Percentiles rank a stretch among this genome's conserved stretches.
Evolutionary conservation across 2,797 vertebrate species (phyloP).

Genomic region (Amblyopsis hoosieri): DNA sequence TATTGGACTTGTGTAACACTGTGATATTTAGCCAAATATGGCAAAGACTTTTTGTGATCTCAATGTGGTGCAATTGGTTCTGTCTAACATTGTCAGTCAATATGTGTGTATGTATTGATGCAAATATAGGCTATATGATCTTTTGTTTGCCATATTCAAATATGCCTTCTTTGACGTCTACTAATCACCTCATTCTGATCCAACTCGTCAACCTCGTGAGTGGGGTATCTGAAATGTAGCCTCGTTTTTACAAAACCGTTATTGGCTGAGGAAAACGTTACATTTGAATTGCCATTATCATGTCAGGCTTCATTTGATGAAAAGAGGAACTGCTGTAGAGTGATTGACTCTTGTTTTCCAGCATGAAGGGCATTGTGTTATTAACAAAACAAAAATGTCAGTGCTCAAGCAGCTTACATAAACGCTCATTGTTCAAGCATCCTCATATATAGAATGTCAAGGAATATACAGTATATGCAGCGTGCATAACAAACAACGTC

Average conservation of each 20-base stretch:
- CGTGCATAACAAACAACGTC: conserved; percentile 15
- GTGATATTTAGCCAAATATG: conserved; percentile 67
- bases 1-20: conserved; percentile 74
- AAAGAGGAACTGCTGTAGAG: conserved; percentile 17
- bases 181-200: conserved; percentile 55
- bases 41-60: conserved; percentile 66
- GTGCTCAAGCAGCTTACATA: neutral
- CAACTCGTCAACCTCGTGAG: conserved; percentile 47
- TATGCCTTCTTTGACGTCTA: conserved; percentile 45
- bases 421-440: conserved; percentile 4
- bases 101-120: conserved; percentile 63
- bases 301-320: conserved; percentile 34
- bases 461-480: neutral
- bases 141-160: conserved; percentile 42
- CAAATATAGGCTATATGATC: conserved; percentile 54
- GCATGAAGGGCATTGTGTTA: neutral
- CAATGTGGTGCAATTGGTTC: conserved; percentile 66
- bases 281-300: conserved; percentile 41
- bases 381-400: neutral
- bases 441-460: neutral
- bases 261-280: conserved; percentile 35
- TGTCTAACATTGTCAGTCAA: conserved; percentile 55
- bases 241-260: neutral
- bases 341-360: conserved; percentile 22
- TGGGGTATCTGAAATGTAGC: conserved; percentile 21